A percentile compares a stretch with the other conserved stretches of the same genome.
Evolutionary conservation across 2,113 vertebrate genomes (phyloP).

Genomic region (Gambusia holbrooki): DNA sequence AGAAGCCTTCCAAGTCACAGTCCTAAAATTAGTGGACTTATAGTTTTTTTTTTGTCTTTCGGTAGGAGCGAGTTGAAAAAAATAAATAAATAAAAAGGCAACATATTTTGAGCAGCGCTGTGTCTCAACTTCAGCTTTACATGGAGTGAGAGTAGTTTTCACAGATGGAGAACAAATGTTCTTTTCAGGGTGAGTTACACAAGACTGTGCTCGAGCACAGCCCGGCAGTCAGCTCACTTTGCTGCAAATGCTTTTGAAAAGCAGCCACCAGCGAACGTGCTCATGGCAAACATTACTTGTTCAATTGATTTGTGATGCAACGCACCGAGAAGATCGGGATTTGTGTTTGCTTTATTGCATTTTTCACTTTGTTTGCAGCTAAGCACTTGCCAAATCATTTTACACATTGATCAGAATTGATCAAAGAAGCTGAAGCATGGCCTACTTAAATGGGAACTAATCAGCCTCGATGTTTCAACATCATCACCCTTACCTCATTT

Average conservation of each 20-base stretch:
- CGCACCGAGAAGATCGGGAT: slow-evolving; percentile 22
- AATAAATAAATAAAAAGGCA: slow-evolving; percentile 20
- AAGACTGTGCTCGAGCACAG: slow-evolving; percentile 58
- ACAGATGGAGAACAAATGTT: slow-evolving; percentile 79
- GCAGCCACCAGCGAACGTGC: slow-evolving; percentile 49
- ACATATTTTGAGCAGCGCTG: slow-evolving; percentile 41
- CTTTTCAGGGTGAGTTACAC: slow-evolving; percentile 66
- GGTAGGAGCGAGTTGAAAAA: slow-evolving; percentile 25
- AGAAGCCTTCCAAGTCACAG: slow-evolving; percentile 37
- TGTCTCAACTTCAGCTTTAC: slow-evolving; percentile 53
- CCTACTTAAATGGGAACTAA: slow-evolving; percentile 23
- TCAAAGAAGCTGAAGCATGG: slow-evolving; percentile 24
- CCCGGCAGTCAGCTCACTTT: slow-evolving; percentile 59
- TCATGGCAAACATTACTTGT: slow-evolving; percentile 39
- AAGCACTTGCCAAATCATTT: slow-evolving; percentile 46
- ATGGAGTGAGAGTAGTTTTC: slow-evolving; percentile 66
- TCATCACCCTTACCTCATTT: slow-evolving; percentile 10
- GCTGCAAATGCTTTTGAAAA: slow-evolving; percentile 61
- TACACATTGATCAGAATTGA: slow-evolving; percentile 45
- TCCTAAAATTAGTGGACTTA: slow-evolving; percentile 29
- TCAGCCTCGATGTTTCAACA: slow-evolving; percentile 35
- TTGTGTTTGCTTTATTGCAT: slow-evolving; percentile 34
- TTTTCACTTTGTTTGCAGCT: slow-evolving; percentile 42
- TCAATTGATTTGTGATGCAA: slow-evolving; percentile 51
- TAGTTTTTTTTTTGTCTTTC: slow-evolving; percentile 18